Percentiles rank a stretch among this genome's conserved stretches.
These are phyloP conservation scores for Ursus arctos DNA, from an alignment of 2,113 vertebrate species.

Conservation along the genomic window DNA sequence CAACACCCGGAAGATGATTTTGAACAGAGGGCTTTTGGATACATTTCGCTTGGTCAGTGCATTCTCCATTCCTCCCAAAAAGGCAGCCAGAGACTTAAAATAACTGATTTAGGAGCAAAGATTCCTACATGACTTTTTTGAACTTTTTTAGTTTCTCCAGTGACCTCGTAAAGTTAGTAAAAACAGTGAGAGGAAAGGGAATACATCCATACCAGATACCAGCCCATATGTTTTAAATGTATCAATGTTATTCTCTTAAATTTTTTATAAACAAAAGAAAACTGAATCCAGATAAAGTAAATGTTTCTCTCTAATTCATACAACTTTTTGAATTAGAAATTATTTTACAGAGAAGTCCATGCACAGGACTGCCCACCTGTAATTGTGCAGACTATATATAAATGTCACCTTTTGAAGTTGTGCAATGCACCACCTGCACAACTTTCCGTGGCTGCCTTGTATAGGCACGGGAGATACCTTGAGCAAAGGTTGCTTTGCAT, in stretches of 20 bases:
- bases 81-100: background rate
- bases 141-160: conserved; percentile 5
- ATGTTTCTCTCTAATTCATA: background rate
- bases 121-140: background rate
- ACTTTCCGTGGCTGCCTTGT: background rate
- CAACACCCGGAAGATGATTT: background rate
- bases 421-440: background rate
- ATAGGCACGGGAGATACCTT: background rate
- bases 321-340: conserved; percentile 29
- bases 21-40: background rate
- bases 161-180: conserved; percentile 24
- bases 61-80: background rate
- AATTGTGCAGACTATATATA: background rate
- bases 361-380: background rate
- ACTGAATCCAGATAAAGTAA: background rate
- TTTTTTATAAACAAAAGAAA: background rate
- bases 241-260: background rate
- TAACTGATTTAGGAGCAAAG: background rate
- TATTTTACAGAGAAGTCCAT: background rate
- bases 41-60: background rate
- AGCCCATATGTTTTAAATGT: background rate
- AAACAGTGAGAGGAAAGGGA: background rate
- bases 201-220: background rate
- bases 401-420: background rate
- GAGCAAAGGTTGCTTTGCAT: background rate